Evolutionary conservation across 2,888 invertebrate species (phyloP).

Genomic region (Megaustenia siamemsis): DNA sequence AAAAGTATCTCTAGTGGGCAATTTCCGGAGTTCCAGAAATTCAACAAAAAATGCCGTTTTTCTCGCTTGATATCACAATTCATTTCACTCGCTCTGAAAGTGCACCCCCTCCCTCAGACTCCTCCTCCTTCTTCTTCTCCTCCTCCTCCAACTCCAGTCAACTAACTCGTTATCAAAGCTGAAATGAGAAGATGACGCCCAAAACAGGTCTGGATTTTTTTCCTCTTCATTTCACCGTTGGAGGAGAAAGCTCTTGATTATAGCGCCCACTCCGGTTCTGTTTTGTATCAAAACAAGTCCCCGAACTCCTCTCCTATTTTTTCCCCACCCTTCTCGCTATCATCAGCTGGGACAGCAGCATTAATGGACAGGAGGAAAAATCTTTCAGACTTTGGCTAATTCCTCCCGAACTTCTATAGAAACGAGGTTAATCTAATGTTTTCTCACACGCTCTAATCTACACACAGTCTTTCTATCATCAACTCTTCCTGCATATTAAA

Average conservation of each 20-base stretch:
- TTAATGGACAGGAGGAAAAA: slow-evolving; percentile 1
- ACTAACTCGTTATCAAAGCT: slow-evolving; percentile 2
- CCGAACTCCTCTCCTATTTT: neutral
- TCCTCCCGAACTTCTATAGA: slow-evolving; percentile 33
- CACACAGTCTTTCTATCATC: neutral
- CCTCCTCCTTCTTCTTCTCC: too few species aligned
- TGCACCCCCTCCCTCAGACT: neutral
- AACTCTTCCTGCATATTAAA: neutral
- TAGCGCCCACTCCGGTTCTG: slow-evolving; percentile 30
- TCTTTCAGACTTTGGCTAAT: slow-evolving; percentile 13
- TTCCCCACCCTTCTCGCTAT: neutral
- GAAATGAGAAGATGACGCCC: slow-evolving; percentile 16
- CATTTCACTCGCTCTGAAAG: too few species aligned
- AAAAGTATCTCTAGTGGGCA: too few species aligned
- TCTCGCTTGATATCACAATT: too few species aligned
- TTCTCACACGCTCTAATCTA: slow-evolving; percentile 22
- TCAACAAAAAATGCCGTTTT: too few species aligned
- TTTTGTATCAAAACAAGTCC: slow-evolving; percentile 45
- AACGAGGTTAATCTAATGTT: neutral
- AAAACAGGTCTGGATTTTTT: slow-evolving; percentile 11
- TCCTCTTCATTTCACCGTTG: neutral
- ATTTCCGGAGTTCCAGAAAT: too few species aligned
- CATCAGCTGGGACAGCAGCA: neutral
- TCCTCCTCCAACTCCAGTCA: neutral
- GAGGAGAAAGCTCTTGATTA: slow-evolving; percentile 38